Percentiles rank a stretch among this genome's conserved stretches.
These are phyloP conservation scores for Lampris megalopsis DNA, from an alignment of 2,113 vertebrate species.

Conservation along the genomic window DNA sequence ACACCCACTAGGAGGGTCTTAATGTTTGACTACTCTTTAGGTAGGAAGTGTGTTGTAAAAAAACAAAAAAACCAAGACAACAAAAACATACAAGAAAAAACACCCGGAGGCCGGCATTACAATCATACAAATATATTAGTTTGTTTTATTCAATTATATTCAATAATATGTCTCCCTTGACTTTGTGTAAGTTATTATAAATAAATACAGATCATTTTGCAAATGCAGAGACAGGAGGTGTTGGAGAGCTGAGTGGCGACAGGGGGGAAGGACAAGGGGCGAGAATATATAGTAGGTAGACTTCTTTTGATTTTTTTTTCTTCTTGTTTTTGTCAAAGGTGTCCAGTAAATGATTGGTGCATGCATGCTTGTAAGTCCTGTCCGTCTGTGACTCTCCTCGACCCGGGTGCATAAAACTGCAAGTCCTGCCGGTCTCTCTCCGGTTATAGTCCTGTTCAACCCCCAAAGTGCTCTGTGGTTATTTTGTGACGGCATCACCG, in stretches of 20 bases:
- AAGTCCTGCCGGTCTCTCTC: constrained; percentile 17
- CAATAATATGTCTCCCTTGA: constrained; percentile 83
- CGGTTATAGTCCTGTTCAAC: constrained; percentile 23
- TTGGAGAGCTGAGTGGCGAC: constrained; percentile 61
- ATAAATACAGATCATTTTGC: constrained; percentile 85
- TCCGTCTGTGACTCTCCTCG: constrained; percentile 47
- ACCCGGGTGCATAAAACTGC: constrained; percentile 38
- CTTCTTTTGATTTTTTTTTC: constrained; percentile 55
- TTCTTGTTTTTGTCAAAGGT: constrained; percentile 54
- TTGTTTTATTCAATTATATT: constrained; percentile 88
- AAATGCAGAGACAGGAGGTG: constrained; percentile 81
- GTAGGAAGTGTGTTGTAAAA: too few relatives aligned
- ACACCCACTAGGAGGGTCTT: too few relatives aligned
- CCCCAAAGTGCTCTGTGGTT: constrained; percentile 38
- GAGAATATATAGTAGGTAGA: constrained; percentile 80
- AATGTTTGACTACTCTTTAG: too few relatives aligned
- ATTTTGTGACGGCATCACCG: constrained; percentile 11
- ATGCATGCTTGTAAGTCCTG: constrained; percentile 80
- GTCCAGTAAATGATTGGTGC: constrained; percentile 84
- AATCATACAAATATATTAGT: constrained; percentile 91
- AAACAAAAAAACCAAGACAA: background rate
- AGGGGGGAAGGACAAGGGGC: constrained; percentile 33
- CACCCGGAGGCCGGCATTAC: constrained; percentile 67
- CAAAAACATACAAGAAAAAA: constrained; percentile 26
- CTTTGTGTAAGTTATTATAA: constrained; percentile 84